Percentiles rank a stretch among this genome's conserved stretches.
Evolutionary conservation across 1,140 invertebrate species (phyloP).

Genomic region (Calephelis virginiensis): DNA sequence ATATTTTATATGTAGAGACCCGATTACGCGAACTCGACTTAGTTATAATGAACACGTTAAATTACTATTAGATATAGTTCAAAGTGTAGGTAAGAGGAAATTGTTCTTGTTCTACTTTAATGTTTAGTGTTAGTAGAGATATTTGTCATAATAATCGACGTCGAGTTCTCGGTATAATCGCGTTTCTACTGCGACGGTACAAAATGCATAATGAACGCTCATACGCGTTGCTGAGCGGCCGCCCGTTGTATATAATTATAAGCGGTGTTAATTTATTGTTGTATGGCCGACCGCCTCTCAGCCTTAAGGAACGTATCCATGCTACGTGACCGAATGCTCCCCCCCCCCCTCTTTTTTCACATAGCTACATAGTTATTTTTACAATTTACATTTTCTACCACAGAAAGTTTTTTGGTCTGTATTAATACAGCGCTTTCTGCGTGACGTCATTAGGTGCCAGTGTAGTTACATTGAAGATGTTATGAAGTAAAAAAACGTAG

Average conservation of each 20-base stretch:
- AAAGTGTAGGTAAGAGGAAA: neutral
- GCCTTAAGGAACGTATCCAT: neutral
- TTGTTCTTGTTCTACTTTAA: neutral
- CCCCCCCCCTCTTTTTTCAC: too few species aligned
- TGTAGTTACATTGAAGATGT: too few species aligned
- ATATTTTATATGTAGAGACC: constrained; percentile 56
- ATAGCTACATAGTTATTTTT: too few species aligned
- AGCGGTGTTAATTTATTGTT: constrained; percentile 40
- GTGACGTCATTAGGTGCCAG: too few species aligned
- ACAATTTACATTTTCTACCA: too few species aligned
- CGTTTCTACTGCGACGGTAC: constrained; percentile 52
- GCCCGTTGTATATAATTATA: constrained; percentile 34
- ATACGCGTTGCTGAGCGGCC: constrained; percentile 17
- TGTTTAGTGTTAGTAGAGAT: neutral
- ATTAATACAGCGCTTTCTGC: too few species aligned
- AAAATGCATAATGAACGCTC: constrained; percentile 43
- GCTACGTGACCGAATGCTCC: too few species aligned
- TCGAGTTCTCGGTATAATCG: constrained; percentile 44
- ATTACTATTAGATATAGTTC: neutral
- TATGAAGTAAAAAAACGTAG: too few species aligned
- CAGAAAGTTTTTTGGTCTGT: too few species aligned
- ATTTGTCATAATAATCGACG: neutral
- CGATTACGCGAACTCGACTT: constrained; percentile 51
- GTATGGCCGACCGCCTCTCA: constrained; percentile 27
- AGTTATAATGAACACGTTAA: constrained; percentile 16